phyloP scores from a whole-genome alignment of 1,140 invertebrate species.

The Hirudo medicinalis region DNA sequence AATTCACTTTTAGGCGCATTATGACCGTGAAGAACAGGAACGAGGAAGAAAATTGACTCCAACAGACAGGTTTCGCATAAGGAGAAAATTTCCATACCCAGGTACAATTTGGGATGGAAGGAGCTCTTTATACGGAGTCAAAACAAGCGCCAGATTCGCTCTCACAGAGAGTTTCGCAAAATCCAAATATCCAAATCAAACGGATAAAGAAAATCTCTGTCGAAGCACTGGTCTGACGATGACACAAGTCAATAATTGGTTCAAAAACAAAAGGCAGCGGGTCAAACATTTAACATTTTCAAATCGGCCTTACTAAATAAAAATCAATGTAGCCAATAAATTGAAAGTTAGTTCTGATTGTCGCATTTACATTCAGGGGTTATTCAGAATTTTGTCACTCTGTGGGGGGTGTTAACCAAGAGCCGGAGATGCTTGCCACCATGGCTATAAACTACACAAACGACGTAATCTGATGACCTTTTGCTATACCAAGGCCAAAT shows the following conservation, averaged over 20 bases:
- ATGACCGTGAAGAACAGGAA: constrained; percentile 60
- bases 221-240: constrained; percentile 85
- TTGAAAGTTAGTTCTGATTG: too few relatives aligned
- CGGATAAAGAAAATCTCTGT: constrained; percentile 86
- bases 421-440: too few relatives aligned
- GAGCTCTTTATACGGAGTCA: constrained; percentile 96
- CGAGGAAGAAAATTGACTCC: constrained; percentile 80
- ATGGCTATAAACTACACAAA: too few relatives aligned
- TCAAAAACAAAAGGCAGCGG: constrained; percentile 88
- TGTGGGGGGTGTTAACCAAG: too few relatives aligned
- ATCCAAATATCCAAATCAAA: constrained; percentile 92
- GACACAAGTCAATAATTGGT: constrained; percentile 97
- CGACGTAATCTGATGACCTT: too few relatives aligned
- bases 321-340: too few relatives aligned
- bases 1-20: not conserved
- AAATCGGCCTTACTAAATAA: too few relatives aligned
- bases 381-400: too few relatives aligned
- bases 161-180: constrained; percentile 90
- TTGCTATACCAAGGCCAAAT: too few relatives aligned
- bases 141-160: constrained; percentile 78
- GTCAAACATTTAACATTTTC: constrained; percentile 33
- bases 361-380: too few relatives aligned
- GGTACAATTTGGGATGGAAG: constrained; percentile 95
- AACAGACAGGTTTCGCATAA: constrained; percentile 91
- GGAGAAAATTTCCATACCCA: constrained; percentile 89